Evolutionary conservation across 2,113 vertebrate species (phyloP), one percentile per base, ranked within the genome.

Genomic region (Chionodraco myersi): DNA sequence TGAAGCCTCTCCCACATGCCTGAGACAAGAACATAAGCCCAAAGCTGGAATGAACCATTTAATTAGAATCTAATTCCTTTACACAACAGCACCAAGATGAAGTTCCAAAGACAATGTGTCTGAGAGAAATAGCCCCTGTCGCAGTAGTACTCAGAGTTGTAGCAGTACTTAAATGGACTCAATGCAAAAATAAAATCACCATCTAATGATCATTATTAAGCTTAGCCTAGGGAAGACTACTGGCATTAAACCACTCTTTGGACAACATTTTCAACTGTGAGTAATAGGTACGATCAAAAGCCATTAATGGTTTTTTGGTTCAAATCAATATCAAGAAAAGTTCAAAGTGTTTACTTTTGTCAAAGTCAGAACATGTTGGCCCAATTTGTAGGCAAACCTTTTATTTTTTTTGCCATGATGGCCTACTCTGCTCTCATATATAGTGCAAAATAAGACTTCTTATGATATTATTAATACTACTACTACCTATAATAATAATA

Each of bases 11-110:
- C 30, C 63, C 30, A 57, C 44, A 63, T 58, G 56, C 13, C 41
- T 44, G n/a, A 75, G 18, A 30, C 79, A 69, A 23, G 45, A 45
- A 9, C 18, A 53, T 64, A 62, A 70, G 13, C 36, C 41, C 34
- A 26, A 59, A 52, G 69, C 57, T 11, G n/a, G 36, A 57, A 15
- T 74, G 21, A 26, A 58, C 45, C 10, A 45, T 79, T 69, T 57
- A 26, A 65, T 76, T 60, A 67, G 26, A 78, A 21, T 52, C 15
- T 18, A 13, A 58, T 68, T 61, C 18, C 48, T 77, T 51, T 61
- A 23, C 30, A 63, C 52, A 52, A 30, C 26, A 62, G 26, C 26
- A 12, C 77, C 12, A 30, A 53, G 16, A 45, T 23, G 16, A 63
- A 15, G 15, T 11, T 61, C 26, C 36, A 6, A 16, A 6, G 10